These are phyloP conservation scores for Phengaris alcon DNA, from an alignment of 2,888 invertebrate genomes.

Conservation along the genomic window DNA sequence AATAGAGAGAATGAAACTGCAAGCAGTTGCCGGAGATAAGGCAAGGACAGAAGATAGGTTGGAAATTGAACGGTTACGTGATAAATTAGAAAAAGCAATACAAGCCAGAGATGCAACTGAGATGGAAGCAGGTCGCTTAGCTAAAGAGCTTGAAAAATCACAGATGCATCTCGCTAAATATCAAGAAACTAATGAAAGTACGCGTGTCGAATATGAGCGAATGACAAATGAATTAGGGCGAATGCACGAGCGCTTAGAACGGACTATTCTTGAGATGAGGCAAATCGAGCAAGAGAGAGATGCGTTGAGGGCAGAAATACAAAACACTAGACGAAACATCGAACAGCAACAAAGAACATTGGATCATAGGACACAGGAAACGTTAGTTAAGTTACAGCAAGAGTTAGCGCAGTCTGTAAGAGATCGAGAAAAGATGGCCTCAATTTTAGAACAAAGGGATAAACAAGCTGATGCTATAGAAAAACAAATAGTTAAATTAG, in stretches of 20 bases:
- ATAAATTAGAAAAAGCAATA: conserved; percentile 91
- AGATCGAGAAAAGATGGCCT: conserved; percentile 88
- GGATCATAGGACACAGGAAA: conserved; percentile 85
- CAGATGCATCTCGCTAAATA: conserved; percentile 90
- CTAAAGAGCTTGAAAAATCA: conserved; percentile 91
- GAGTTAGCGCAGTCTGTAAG: conserved; percentile 85
- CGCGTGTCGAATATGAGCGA: conserved; percentile 90
- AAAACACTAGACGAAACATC: conserved; percentile 81
- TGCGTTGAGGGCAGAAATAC: conserved; percentile 83
- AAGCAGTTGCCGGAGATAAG: conserved; percentile 82
- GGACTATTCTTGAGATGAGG: conserved; percentile 84
- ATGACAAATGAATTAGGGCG: conserved; percentile 90
- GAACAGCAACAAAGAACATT: conserved; percentile 83
- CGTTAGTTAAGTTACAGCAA: conserved; percentile 85
- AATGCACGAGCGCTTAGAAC: conserved; percentile 88
- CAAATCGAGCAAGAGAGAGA: conserved; percentile 87
- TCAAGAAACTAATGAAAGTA: conserved; percentile 89
- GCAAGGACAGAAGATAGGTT: conserved; percentile 83
- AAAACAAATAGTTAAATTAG: conserved; percentile 90
- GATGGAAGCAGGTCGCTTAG: conserved; percentile 89
- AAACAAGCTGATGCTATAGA: conserved; percentile 89
- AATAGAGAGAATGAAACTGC: conserved; percentile 86
- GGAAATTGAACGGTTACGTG: conserved; percentile 90
- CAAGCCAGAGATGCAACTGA: conserved; percentile 90
- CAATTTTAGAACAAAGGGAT: conserved; percentile 87